Conservation (phyloP, 2,797 vertebrate species). For the Oreonectes daqikongensis region DNA sequence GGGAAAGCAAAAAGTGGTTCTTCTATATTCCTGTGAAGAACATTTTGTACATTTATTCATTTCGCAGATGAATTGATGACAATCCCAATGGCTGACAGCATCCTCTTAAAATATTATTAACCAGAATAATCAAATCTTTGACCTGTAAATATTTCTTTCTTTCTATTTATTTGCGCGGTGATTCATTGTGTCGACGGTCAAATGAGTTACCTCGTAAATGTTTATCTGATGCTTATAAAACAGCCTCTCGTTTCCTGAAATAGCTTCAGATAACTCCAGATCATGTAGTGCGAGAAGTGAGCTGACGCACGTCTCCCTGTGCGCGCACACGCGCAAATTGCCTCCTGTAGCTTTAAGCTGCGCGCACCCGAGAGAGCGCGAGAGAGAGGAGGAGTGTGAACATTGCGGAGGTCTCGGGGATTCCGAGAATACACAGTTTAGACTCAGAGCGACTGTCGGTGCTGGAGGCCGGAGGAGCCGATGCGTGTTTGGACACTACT, state of each 20-base stretch:
- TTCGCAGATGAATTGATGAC: too few species aligned
- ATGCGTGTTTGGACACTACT: slow-evolving; percentile 56
- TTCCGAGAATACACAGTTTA: slow-evolving; percentile 78
- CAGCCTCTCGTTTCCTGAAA: neutral
- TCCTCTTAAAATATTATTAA: too few species aligned
- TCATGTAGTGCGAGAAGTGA: slow-evolving; percentile 23
- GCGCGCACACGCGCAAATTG: slow-evolving; percentile 27
- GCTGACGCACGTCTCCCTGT: slow-evolving; percentile 22
- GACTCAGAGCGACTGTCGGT: slow-evolving; percentile 64
- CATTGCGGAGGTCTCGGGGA: slow-evolving; percentile 75
- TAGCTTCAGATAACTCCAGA: slow-evolving; percentile 18
- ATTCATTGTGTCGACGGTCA: neutral
- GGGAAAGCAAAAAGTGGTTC: too few species aligned
- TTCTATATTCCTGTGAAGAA: too few species aligned
- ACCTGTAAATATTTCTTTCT: neutral
- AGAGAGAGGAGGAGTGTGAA: slow-evolving; percentile 63
- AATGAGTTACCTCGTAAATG: neutral
- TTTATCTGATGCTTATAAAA: neutral
- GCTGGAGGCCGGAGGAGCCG: slow-evolving; percentile 43
- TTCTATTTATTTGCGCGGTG: neutral
- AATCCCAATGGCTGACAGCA: neutral
- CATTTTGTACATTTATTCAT: too few species aligned
- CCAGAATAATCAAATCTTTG: too few species aligned
- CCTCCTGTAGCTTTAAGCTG: slow-evolving; percentile 41
- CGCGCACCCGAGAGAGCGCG: slow-evolving; percentile 3